Percentiles rank a stretch among this genome's conserved stretches.
Evolutionary conservation across 2,113 vertebrate genomes (phyloP).

Genomic region (Lanius ludovicianus): DNA sequence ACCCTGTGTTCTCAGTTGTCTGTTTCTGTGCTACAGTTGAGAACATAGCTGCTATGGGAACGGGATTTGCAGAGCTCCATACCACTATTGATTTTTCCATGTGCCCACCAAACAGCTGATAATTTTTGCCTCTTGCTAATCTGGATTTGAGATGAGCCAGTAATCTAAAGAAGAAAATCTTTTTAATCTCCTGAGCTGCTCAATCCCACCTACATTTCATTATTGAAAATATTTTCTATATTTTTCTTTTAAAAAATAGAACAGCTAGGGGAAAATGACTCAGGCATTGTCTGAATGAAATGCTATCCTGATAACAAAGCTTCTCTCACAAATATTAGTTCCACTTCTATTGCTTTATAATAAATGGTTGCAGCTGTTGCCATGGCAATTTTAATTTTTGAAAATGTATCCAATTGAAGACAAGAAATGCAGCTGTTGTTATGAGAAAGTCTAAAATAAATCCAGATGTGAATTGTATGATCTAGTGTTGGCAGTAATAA

Average conservation of each 20-base stretch:
- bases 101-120: neutral
- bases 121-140: slow-evolving; percentile 18
- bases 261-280: slow-evolving; percentile 1
- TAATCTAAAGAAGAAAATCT: slow-evolving; percentile 24
- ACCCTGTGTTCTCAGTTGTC: neutral
- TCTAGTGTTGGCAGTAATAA: neutral
- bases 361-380: slow-evolving; percentile 75
- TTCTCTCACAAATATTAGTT: slow-evolving; percentile 66
- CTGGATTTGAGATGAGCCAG: slow-evolving; percentile 35
- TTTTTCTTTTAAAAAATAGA: slow-evolving; percentile 15
- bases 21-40: neutral
- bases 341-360: slow-evolving; percentile 62
- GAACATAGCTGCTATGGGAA: neutral
- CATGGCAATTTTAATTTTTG: slow-evolving; percentile 71
- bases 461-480: slow-evolving; percentile 45
- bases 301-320: slow-evolving; percentile 31
- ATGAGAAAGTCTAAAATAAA: slow-evolving; percentile 52
- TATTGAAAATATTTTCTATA: slow-evolving; percentile 25
- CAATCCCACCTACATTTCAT: slow-evolving; percentile 31
- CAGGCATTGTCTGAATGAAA: slow-evolving; percentile 15
- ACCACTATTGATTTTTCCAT: neutral
- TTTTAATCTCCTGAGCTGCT: slow-evolving; percentile 10
- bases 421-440: slow-evolving; percentile 68
- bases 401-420: slow-evolving; percentile 62
- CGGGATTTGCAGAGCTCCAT: neutral